Base-by-base conservation (phyloP, 2,797 vertebrate species). In the Lutjanus campechanus region DNA sequence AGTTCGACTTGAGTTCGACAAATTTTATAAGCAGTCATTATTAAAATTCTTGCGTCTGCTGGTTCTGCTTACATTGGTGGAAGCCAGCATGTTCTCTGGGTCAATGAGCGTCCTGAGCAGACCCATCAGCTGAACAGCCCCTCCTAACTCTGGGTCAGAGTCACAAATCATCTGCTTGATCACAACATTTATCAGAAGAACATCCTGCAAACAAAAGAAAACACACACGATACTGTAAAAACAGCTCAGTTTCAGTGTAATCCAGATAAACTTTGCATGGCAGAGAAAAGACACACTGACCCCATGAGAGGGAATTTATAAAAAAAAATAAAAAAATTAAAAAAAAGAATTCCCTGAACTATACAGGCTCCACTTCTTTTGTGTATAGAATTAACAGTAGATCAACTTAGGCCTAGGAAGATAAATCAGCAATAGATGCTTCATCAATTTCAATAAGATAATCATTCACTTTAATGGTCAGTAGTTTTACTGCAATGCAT, bases 111-210 rank as follows among this genome's bases (percentile, higher is more conserved):
- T 99, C 79, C 98, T 96, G 82, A 99, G 96, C 68, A 99, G 96
- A 80, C 98, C 98, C 98, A 99, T 99, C 64, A 99, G 91, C 92
- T 99, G 98, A 80, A 99, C 98, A 0, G 98, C 98, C 6, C 98
- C 98, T 36, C 98, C 98, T 2, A 99, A 95, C 82, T 99, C 98
- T 0, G 98, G 98, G 85, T 99, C 98, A 0, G 98, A 98, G 90
- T 99, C 98, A 47, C 98, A 99, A 90, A 99, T 99, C 98, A 99
- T 99, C 95, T 99, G 98, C 93, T 99, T 98, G 81, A 99, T 99
- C 78, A 99, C 97, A 77, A 99, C 97, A 29, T 99, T 99, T 89
- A 99, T 99, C 89, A 99, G 96, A 86, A 99, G 96, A 81, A 99
- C 98, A 82, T 99, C 98, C 98, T 99, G 92, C 76, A 61, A 79